Base-by-base conservation (phyloP, 2,888 invertebrate species). In the Odontothrips loti region DNA sequence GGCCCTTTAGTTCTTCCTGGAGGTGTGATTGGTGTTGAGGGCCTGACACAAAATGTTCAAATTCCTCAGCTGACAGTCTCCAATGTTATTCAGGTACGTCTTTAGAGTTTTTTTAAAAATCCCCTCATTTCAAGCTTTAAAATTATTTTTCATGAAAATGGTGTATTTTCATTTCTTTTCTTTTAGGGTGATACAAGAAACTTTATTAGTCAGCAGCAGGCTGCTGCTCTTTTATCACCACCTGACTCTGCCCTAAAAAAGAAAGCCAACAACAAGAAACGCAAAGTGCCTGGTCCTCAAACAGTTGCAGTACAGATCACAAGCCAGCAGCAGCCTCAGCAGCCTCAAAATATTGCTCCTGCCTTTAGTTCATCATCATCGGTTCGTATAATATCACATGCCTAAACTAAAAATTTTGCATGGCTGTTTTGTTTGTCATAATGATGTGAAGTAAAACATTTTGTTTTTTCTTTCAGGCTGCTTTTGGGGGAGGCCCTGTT, bases 1-100 rank as follows among this genome's bases (percentile, higher is more conserved):
- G 90, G 93, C 27, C 94, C 94, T 0, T 93, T 94, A 84, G 92
- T 95, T 10, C 90, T 95, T 79, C 95, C 68, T 75, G 68, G 95
- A 85, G 83, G 83, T 3, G 91, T 94, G 84, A 92, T 94, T 91
- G 91, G 93, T 0, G 92, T 94, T 84, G 94, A 94, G 84, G 92
- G 93, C 0, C 90, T 93, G 47, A 91, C 92, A 82, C 93, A 93
- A 85, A 92, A 92, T 83, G 88, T 92, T 83, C 92, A 92, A 81
- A 87, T 93, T 85, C 92, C 93, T 23, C 93, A 93, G 86, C 85
- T 89, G 12, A 87, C 89, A 0, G 89, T 93, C 63, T 91, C 93
- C 0, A 88, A 75, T 27, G 12, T 75, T 12, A 75, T 75, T 12
- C 68, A 75, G 68, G 68, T 75, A 75, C 12, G 27, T 12, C 6